A percentile compares a stretch with the other conserved stretches of the same genome.
phyloP scores from a whole-genome alignment of 64 coral and sea anemone species.

The Pocillopora damicornis region DNA sequence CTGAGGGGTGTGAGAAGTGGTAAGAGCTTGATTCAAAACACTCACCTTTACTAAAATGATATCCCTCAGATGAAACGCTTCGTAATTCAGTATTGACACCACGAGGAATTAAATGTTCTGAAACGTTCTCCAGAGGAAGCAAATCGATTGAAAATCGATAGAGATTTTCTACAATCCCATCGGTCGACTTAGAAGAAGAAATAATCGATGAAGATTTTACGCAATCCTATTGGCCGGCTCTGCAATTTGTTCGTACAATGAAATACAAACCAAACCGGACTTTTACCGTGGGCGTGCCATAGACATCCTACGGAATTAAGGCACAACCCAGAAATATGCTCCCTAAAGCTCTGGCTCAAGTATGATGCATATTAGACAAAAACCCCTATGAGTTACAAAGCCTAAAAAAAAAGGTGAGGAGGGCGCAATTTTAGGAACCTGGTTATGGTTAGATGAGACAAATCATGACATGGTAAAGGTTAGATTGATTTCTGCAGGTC shows the following conservation, averaged over 20 bases:
- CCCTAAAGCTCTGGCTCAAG: too few species aligned
- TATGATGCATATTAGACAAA: too few species aligned
- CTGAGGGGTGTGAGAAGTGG: conserved; percentile 17
- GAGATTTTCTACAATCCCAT: conserved; percentile 8
- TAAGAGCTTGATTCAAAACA: conserved; percentile 26
- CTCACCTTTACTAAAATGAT: conserved; percentile 13
- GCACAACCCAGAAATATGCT: too few species aligned
- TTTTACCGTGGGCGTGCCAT: too few species aligned
- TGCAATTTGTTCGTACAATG: not conserved
- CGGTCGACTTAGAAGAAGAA: conserved; percentile 7
- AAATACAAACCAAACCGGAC: too few species aligned
- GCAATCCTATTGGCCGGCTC: conserved; percentile 35
- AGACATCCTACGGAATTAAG: too few species aligned
- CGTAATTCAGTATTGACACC: not conserved
- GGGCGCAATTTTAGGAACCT: too few species aligned
- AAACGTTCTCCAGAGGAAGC: conserved; percentile 4
- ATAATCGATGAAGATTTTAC: conserved; percentile 8
- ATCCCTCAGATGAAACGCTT: not conserved
- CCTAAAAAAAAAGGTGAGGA: too few species aligned
- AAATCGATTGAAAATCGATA: conserved; percentile 28
- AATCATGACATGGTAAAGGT: too few species aligned
- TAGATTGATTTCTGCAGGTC: too few species aligned
- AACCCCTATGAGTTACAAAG: too few species aligned
- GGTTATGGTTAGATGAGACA: too few species aligned
- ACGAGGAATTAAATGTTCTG: not conserved